A percentile compares a stretch with the other conserved stretches of the same genome.
Evolutionary conservation across 2,888 invertebrate genomes (phyloP).

Genomic region (Hirudinaria manillensis): DNA sequence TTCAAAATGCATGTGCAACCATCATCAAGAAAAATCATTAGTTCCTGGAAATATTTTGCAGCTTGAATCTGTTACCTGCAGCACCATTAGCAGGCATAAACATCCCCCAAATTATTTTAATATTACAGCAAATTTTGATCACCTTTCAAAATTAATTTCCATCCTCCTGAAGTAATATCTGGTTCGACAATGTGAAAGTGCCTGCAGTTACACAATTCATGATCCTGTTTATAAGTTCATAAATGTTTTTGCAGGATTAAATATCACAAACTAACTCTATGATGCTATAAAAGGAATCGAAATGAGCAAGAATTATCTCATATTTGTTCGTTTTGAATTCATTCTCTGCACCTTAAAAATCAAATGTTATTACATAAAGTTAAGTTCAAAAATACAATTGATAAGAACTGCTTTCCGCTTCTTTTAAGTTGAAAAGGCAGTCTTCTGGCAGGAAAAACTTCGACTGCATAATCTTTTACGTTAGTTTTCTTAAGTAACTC

Average conservation of each 20-base stretch:
- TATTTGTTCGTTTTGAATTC: not conserved
- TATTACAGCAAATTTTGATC: not conserved
- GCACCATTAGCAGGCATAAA: too few species aligned
- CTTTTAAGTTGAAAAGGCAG: constrained; percentile 48
- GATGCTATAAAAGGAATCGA: constrained; percentile 19
- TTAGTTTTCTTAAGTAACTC: constrained; percentile 47
- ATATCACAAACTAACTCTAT: constrained; percentile 17
- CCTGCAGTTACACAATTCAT: not conserved
- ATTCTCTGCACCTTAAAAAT: not conserved
- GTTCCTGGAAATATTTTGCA: too few species aligned
- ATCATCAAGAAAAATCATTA: too few species aligned
- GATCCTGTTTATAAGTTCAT: not conserved
- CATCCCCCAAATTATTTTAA: too few species aligned
- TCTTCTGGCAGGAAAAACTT: constrained; percentile 45
- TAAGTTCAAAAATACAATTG: not conserved
- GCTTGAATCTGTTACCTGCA: too few species aligned
- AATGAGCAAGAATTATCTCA: constrained; percentile 1
- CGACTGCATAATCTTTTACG: constrained; percentile 50
- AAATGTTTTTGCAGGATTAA: not conserved
- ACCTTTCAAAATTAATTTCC: constrained; percentile 8
- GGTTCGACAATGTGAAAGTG: not conserved
- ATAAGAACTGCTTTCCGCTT: constrained; percentile 31
- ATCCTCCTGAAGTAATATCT: not conserved
- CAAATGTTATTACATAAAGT: not conserved
- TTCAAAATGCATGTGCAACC: too few species aligned